Percentiles rank a stretch among this genome's conserved stretches.
Evolutionary conservation across 2,888 invertebrate species (phyloP).

Genomic region (Monochamus alternatus): DNA sequence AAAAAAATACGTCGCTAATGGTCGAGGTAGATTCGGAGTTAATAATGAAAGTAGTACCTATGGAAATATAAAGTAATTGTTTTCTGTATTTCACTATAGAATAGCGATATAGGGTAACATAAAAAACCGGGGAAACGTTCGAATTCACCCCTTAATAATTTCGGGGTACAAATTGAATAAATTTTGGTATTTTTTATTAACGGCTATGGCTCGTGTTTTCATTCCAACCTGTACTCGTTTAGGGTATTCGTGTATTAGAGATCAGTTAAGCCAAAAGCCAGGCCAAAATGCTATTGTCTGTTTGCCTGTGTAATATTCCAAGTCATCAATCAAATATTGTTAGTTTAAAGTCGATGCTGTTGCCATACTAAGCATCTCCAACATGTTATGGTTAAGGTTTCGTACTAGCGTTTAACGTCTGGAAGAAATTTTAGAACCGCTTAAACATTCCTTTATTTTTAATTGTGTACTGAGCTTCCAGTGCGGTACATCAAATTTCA

Average conservation of each 20-base stretch:
- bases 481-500: neutral
- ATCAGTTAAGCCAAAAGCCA: constrained; percentile 27
- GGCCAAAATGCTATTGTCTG: constrained; percentile 49
- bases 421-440: constrained; percentile 12
- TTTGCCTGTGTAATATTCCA: constrained; percentile 49
- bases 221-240: constrained; percentile 39
- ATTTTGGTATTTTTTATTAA: constrained; percentile 38
- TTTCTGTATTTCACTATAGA: neutral
- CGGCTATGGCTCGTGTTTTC: constrained; percentile 37
- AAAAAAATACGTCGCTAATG: neutral
- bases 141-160: constrained; percentile 15
- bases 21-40: too few relatives aligned
- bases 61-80: constrained; percentile 1
- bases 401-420: constrained; percentile 18
- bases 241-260: constrained; percentile 39
- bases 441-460: constrained; percentile 9
- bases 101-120: neutral
- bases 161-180: constrained; percentile 37
- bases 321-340: constrained; percentile 59
- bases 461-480: neutral
- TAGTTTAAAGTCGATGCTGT: constrained; percentile 47
- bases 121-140: neutral
- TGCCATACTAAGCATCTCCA: constrained; percentile 37
- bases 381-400: constrained; percentile 45
- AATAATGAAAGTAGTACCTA: neutral